Base-by-base conservation (phyloP, 2,888 invertebrate species). In the Cheilosia impressa region DNA sequence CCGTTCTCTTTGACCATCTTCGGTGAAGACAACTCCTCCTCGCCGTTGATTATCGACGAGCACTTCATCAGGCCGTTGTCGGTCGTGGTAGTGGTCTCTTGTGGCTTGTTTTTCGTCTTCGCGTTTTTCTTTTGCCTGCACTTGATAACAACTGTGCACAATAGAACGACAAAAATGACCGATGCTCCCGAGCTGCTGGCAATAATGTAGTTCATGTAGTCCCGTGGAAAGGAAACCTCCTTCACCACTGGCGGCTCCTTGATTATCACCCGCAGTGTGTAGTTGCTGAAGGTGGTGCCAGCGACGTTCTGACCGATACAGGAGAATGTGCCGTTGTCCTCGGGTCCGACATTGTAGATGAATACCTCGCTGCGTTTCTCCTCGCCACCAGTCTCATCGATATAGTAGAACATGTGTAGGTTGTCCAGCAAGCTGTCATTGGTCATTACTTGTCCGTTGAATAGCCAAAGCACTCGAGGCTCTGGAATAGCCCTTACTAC, bases 301-400 rank as follows among this genome's bases (percentile, higher is more conserved):
- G 97, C 98, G 17, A 95, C 94, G 91, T 98, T 98, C 90, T 96
- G 96, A 0, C 97, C 97, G 15, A 96, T 94, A 91, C 98, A 98
- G 4, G 96, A 94, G 90, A 97, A 97, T 9, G 96, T 96, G 5
- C 97, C 97, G 89, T 97, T 97, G 90, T 97, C 96, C 87, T 96
- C 96, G 47, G 94, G 94, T 41, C 95, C 95, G 24, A 96, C 95
- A 90, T 96, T 96, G 89, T 95, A 95, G 89, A 97, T 96, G 89
- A 96, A 95, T 76, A 97, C 93, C 92, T 96, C 96, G 89, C 96
- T 96, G 88, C 94, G 94, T 92, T 96, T 96, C 89, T 96, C 95
- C 88, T 95, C 95, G n/a, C 95, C 95, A 1, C 93, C 93, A 1
- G 95, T 95, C 89, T 95, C 96, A 89, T 96, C 95, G 13, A 95